Evolutionary conservation across 23 tunicate genomes (phyloP), one percentile per base, ranked within the genome.

Genomic region (Styela clava): DNA sequence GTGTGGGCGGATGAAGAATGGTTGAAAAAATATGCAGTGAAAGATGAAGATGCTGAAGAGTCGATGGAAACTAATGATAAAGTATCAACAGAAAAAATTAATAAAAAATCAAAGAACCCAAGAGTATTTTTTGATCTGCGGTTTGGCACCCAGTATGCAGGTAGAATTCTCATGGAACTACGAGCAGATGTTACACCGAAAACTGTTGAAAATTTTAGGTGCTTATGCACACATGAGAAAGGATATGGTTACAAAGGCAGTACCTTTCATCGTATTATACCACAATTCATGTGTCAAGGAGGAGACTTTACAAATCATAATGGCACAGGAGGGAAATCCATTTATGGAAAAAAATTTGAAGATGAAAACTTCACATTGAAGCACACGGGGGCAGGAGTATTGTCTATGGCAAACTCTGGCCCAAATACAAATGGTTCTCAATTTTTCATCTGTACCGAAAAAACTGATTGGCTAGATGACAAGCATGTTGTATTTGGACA

Each of bases 1-100:
- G 99, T 95, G 19, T 95, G 99, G 99, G 99, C 99, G 35, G 99
- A 95, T 87, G 99, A 95, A 52, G 95, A 92, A 24, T 95, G 99
- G 99, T 63, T 95, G 73, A 92, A 92, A 83, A 95, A 95, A 78
- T 95, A 95, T 44, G 99, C 99, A 3, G 88, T 87, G 86, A 95
- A 90, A 63, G 87, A 87, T 69, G 87, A 90, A 63, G 94, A 89
- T 25, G 87, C 81, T 19, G 82, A 65, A 16, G 83, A 82, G 23
- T 26, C 74, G 24, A 81, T 74, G 69, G 78, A 21, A 1, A 68
- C 76, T 0, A 86, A 51, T 24, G 90, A 78, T 3, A 64, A 83
- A 16, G 79, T 29, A n/a, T 64, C 81, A 7, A 74, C 65, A 2
- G 78, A 78, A 51, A 83, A 22, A 20, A 69, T 30, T 16, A 76